Evolutionary conservation across 1,140 invertebrate genomes (phyloP), one percentile per base, ranked within the genome.

Genomic region (Drosophila willistoni): DNA sequence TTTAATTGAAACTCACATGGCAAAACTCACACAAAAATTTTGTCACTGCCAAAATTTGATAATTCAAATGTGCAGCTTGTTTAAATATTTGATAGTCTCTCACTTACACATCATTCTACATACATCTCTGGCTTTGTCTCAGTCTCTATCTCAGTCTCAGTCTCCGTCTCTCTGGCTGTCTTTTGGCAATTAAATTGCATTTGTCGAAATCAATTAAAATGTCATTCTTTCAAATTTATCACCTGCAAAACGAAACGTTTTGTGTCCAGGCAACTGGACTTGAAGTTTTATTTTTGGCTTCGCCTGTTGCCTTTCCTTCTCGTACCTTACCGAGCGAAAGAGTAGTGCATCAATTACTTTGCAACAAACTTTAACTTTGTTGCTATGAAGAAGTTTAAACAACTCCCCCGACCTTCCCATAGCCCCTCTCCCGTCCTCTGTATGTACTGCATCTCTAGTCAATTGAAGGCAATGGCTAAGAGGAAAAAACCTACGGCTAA

Each of bases 121-220:
- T 19, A n/a, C n/a, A 5, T 17, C 14, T 36, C 29, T 17, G 1
- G 10, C 7, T 19, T 7, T 36, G 1, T 17, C 7, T 19, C 42
- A 7, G 6, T 47, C 0, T 47, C n/a, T 36, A 0, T 17, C 7
- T 19, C 42, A 7, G 6, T 47, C 0, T 47, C n/a, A 2, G 7
- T 5, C 12, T 1, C 25, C 34, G 25, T 3, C 12, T 5, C 12
- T 1, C 25, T 57, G 25, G 7, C 12, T 44, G 19, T 44, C 36
- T 42, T 29, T 34, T 51, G 34, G 34, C 51, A 72, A 71, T 75
- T 82, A 63, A 75, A 83, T 82, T 75, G 54, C 68, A 61, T 68
- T 74, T 73, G 70, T 77, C 39, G 67, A 84, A 84, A 84, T 86
- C 81, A 84, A 84, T 84, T 86, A 81, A 81, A 84, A 81, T 78